phyloP scores from a whole-genome alignment of 2,888 invertebrate species.

The Apamea anceps region DNA sequence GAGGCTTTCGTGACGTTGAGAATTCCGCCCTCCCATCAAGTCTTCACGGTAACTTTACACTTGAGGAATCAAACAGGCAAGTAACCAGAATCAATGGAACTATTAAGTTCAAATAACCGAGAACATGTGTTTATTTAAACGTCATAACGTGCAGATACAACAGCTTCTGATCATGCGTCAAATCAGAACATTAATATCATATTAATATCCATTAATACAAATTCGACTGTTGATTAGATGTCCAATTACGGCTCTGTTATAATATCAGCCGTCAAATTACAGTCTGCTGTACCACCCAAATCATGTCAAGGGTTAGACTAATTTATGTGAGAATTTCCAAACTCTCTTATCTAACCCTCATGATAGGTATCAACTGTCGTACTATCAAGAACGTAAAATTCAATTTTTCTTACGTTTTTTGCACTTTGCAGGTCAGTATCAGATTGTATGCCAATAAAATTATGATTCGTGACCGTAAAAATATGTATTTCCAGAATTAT shows the following conservation, averaged over 20 bases:
- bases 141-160: neutral
- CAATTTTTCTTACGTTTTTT: neutral
- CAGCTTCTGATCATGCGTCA: neutral
- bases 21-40: neutral
- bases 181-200: constrained; percentile 13
- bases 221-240: constrained; percentile 52
- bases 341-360: neutral
- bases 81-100: neutral
- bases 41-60: neutral
- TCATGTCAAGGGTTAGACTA: constrained; percentile 40
- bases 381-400: neutral
- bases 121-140: neutral
- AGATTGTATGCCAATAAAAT: neutral
- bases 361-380: neutral
- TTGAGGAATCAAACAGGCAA: neutral
- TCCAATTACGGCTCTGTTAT: constrained; percentile 46
- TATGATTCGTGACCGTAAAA: neutral
- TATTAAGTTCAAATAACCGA: neutral
- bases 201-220: constrained; percentile 39
- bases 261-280: constrained; percentile 59
- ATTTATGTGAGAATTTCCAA: constrained; percentile 28
- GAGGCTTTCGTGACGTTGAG: neutral
- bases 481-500: neutral
- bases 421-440: neutral
- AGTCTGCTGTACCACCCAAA: constrained; percentile 23